Conservation (phyloP, 2,888 invertebrate genomes). For the Cosmorhoe ocellata region DNA sequence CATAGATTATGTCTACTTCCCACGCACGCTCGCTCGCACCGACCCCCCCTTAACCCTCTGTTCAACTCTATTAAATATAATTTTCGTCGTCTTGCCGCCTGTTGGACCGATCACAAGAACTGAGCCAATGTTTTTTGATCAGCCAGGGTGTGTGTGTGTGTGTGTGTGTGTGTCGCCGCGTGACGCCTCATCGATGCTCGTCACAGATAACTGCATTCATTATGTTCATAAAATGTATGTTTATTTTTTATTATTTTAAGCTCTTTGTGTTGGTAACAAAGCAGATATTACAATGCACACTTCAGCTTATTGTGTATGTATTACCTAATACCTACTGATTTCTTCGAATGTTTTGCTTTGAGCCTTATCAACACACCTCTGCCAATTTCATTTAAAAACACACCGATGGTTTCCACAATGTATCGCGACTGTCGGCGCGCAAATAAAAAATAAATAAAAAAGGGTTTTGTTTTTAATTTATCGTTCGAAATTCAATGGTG, state of each 20-base stretch:
- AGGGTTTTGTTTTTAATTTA: constrained; percentile 35
- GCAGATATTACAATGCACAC: no score
- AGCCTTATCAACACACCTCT: neutral
- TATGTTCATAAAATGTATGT: no score
- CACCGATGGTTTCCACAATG: constrained; percentile 30
- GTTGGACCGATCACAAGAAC: constrained; percentile 14
- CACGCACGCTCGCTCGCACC: neutral
- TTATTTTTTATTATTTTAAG: no score
- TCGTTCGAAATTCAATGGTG: constrained; percentile 32
- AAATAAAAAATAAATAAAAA: constrained; percentile 22
- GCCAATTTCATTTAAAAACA: constrained; percentile 29
- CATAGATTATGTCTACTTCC: no score
- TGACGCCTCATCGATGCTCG: no score
- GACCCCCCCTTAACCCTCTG: constrained; percentile 1
- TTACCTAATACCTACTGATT: no score
- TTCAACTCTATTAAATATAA: constrained; percentile 14
- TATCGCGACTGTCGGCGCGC: constrained; percentile 29
- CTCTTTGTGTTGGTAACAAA: no score
- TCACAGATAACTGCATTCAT: no score
- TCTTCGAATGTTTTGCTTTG: no score
- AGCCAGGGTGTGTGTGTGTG: no score
- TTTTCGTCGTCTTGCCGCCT: constrained; percentile 4
- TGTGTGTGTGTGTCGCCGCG: no score
- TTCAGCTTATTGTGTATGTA: no score
- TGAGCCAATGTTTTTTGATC: neutral